These are phyloP conservation scores for Melinopterus prodromus DNA, from an alignment of 2,888 invertebrate genomes.

Conservation along the genomic window DNA sequence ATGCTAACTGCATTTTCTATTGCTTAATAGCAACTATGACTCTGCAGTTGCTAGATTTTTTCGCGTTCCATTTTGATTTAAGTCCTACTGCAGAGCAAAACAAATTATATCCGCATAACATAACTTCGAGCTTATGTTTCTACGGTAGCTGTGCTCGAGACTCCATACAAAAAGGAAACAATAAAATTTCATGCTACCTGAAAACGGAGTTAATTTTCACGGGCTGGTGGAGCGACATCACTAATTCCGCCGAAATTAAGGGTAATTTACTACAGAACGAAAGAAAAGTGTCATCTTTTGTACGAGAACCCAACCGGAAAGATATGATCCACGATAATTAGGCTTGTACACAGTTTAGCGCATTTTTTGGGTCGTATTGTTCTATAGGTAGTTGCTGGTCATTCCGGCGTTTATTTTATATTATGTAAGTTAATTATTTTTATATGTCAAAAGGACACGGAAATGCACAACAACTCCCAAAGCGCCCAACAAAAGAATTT, in stretches of 20 bases:
- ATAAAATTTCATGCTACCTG: conserved; percentile 4
- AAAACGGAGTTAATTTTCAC: background rate
- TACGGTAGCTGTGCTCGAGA: background rate
- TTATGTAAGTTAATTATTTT: conserved; percentile 4
- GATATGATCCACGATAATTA: background rate
- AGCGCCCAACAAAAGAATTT: background rate
- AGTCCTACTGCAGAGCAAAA: background rate
- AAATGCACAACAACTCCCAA: background rate
- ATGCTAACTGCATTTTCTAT: background rate
- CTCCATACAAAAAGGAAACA: background rate
- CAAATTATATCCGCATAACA: background rate
- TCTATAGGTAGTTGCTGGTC: background rate
- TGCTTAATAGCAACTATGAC: background rate
- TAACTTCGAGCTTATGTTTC: background rate
- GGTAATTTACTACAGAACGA: background rate
- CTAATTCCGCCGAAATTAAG: background rate
- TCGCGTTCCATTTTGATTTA: background rate
- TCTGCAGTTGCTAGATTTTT: background rate
- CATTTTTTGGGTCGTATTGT: background rate
- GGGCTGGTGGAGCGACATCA: background rate
- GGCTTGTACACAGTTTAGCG: background rate
- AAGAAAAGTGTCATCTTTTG: background rate
- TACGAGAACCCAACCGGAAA: background rate
- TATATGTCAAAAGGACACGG: background rate
- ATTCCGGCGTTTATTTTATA: background rate